Percentiles rank a stretch among this genome's conserved stretches.
These are phyloP conservation scores for Trichosurus vulpecula DNA, from an alignment of 2,797 vertebrate species.

Conservation along the genomic window DNA sequence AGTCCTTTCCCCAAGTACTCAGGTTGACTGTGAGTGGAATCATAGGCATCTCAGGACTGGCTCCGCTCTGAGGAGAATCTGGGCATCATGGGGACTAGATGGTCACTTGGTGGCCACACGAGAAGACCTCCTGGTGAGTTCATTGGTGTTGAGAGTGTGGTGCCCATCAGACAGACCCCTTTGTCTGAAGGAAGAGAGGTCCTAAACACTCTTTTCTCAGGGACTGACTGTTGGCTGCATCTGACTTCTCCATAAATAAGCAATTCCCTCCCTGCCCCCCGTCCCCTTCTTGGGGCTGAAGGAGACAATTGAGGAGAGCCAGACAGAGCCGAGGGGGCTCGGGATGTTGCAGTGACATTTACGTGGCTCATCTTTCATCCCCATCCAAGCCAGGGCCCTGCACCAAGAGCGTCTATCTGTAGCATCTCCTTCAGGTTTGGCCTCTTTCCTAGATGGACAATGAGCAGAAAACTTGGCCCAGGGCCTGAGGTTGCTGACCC, in stretches of 20 bases:
- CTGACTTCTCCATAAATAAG: conserved; percentile 40
- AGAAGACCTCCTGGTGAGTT: not conserved
- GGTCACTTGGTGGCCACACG: not conserved
- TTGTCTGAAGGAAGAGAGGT: conserved; percentile 24
- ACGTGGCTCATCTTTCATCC: conserved; percentile 79
- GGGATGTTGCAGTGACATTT: conserved; percentile 76
- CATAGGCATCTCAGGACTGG: not conserved
- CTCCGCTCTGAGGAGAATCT: conserved; percentile 13
- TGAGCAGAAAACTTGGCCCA: conserved; percentile 79
- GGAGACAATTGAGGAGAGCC: conserved; percentile 68
- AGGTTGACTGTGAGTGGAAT: not conserved
- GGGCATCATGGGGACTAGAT: not conserved
- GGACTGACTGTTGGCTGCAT: not conserved
- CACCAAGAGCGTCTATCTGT: conserved; percentile 79
- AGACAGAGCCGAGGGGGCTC: conserved; percentile 7
- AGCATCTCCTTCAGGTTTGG: conserved; percentile 81
- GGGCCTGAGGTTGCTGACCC: conserved; percentile 78
- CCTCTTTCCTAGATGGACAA: conserved; percentile 79
- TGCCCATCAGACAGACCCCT: not conserved
- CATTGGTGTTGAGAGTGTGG: not conserved
- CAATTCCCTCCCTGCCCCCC: conserved; percentile 42
- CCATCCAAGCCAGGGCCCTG: conserved; percentile 73
- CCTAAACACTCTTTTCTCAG: not conserved
- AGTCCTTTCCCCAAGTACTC: not conserved
- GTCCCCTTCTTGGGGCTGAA: conserved; percentile 55